Base-by-base conservation (phyloP, 2,888 invertebrate genomes). In the Ochlodes sylvanus region DNA sequence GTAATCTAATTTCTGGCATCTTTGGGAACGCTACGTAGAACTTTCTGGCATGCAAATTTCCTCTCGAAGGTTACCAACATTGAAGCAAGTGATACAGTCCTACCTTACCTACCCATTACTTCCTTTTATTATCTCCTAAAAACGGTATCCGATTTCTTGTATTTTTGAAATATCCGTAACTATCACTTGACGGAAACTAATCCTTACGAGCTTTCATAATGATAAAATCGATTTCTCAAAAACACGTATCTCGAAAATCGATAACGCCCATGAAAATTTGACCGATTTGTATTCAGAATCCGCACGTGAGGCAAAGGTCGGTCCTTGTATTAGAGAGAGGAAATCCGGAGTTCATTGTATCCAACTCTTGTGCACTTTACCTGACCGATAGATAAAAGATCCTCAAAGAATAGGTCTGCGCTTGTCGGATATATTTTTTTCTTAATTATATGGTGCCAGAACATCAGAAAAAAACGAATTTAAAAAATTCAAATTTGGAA, bases 231-330 rank as follows among this genome's bases (percentile, higher is more conserved):
- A 84, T 83, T 78, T 75, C 77, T 79, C 75, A 78, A 77, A 79
- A 83, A 84, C 76, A 82, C 79, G 82, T 91, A 92, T 92, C 91
- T 90, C 81, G 75, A 81, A 88, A 90, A 93, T 93, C 93, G 85
- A 93, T 93, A 89, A 93, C 93, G 91, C 93, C 93, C 89, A 89
- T 88, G 89, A 84, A 92, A 90, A 90, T 90, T 89, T 77, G 81
- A 79, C 79, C 80, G 84, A 82, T 83, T 81, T 84, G 75, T 86
- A 88, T 89, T 87, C 83, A 85, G 78, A 88, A 86, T 89, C 89
- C 89, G 91, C 93, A 93, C 93, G 93, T 93, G 93, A 93, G 89
- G 75, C 83, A 82, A 83, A 88, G 89, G 85, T 88, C 83, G 90
- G 84, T 81, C 79, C 88, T 90, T 85, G 89, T 87, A 92, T 92